Conservation (phyloP, 2,113 vertebrate species). For the Heliornis fulica region DNA sequence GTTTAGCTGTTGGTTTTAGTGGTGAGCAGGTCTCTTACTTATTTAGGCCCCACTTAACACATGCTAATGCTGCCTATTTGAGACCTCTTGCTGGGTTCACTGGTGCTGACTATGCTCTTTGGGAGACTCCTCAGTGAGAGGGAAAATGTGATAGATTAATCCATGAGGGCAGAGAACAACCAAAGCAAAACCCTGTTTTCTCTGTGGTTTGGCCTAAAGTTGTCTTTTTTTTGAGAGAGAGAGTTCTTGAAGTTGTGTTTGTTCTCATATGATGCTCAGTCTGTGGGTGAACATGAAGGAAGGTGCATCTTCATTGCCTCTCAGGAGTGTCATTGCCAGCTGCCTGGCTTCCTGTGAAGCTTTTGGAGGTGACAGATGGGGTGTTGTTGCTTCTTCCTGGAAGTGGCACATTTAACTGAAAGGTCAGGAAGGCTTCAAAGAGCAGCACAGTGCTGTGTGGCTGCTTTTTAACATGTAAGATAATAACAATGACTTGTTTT, state of each 20-base stretch:
- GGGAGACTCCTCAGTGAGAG: not conserved
- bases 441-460: not conserved
- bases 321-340: not conserved
- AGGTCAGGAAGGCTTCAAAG: not conserved
- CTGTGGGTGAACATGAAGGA: not conserved
- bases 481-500: not conserved
- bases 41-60: not conserved
- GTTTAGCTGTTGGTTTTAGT: not conserved
- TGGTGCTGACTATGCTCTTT: not conserved
- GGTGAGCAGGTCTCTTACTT: not conserved
- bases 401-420: not conserved
- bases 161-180: not conserved
- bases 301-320: not conserved
- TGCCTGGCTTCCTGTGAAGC: accelerated
- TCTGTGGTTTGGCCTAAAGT: not conserved
- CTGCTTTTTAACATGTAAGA: not conserved
- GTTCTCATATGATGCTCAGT: accelerated
- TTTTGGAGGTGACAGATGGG: not conserved
- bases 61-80: not conserved
- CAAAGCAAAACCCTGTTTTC: not conserved
- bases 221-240: not conserved
- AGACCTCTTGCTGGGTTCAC: not conserved
- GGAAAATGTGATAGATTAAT: not conserved
- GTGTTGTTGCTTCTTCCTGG: not conserved
- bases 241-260: not conserved